phyloP scores from a whole-genome alignment of 2,888 invertebrate genomes.

The Rhogogaster chlorosoma region DNA sequence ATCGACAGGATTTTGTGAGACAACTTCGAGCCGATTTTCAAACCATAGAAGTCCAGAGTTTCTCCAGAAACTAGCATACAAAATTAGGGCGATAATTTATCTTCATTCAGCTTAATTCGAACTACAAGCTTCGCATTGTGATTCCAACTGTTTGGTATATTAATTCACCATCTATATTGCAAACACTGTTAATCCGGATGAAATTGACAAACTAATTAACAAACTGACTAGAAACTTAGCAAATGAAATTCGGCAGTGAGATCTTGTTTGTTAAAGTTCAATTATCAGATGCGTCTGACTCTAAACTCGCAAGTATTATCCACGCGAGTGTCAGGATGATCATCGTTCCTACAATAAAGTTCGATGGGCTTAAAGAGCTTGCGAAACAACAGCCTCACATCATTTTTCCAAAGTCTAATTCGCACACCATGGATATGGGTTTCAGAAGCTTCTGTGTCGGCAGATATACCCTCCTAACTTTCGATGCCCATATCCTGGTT shows the following conservation, averaged over 20 bases:
- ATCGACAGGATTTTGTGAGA: neutral
- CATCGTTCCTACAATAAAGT: neutral
- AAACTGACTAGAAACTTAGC: constrained; percentile 23
- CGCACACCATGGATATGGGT: neutral
- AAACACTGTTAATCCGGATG: neutral
- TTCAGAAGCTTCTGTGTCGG: neutral
- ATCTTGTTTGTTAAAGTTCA: constrained; percentile 8
- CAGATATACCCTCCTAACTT: too few species aligned
- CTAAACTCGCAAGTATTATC: neutral
- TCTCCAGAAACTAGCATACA: neutral
- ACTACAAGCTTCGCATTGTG: neutral
- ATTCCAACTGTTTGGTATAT: neutral
- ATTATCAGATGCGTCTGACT: neutral
- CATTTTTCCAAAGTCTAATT: neutral
- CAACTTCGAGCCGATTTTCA: neutral
- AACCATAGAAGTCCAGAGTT: neutral
- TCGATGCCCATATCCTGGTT: neutral
- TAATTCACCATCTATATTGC: neutral
- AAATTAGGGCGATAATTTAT: neutral
- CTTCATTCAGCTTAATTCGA: neutral
- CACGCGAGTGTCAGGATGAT: neutral
- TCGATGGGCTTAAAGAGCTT: neutral
- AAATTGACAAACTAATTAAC: constrained; percentile 19
- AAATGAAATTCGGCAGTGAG: constrained; percentile 2
- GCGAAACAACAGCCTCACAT: neutral